Base-by-base conservation (phyloP, 2,888 invertebrate genomes). In the Nemotelus nigrinus region DNA sequence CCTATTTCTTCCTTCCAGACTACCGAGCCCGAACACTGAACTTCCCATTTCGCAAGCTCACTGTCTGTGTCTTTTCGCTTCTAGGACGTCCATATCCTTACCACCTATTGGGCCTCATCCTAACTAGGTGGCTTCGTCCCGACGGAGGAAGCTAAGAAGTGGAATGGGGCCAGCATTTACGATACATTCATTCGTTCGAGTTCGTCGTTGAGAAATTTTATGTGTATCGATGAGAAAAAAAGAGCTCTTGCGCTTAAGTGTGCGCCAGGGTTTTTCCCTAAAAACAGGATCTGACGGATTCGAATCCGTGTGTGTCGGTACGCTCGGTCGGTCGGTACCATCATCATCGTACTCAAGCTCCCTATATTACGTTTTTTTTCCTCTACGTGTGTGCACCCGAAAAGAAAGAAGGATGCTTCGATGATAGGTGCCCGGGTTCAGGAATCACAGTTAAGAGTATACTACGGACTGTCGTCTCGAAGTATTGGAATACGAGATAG, bases 211-310 rank as follows among this genome's bases (percentile, higher is more conserved):
- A 74, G 74, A 60, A 74, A 50, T 74, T 74, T 74, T 74, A 74
- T 74, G 74, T 74, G 74, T 74, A 74, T 74, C 74, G 74, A 74
- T 74, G 74, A 48, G 74, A 74, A 74, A 74, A 74, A 63, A 74
- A 25, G 72, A 44, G 60, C 60, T 60, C 60, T 74, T 74, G 74
- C 74, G 60, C 74, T 74, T 63, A 74, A 74, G 74, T 60, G 48
- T 74, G 74, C 74, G 74, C 74, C 60, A 8, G 63, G 25, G 65
- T 45, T 65, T 65, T 43, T 65, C 65, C 65, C 25, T 25, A 25
- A 25, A 65, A 65, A 70, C 55, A 25, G 44, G 65, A 50, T 70
- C 53, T 47, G n/a, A 47, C 48, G 10, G 65, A 55, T 70, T 47
- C 43, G 67, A 67, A 67, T 67, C 44, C 25, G 44, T 25, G 25